Base-by-base conservation (phyloP, 2,888 invertebrate species). In the Cheilosia urbana region DNA sequence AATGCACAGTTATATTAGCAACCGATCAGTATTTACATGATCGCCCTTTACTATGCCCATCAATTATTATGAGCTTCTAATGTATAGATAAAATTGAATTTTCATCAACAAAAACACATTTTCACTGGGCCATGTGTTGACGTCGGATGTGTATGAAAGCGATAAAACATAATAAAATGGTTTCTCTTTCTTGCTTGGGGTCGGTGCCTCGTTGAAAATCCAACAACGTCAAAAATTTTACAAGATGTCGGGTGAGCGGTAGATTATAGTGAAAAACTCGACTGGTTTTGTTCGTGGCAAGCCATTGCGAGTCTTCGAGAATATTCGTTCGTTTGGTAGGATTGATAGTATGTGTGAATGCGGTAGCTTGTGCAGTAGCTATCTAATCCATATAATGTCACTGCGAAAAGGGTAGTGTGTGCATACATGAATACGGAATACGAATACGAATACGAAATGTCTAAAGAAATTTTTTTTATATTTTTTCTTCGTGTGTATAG, bases 261-360 rank as follows among this genome's bases (percentile, higher is more conserved):
- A 37, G 40, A 30, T 30, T 15, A 15, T 27, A 55, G 34, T 27
- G 47, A 13, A 17, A 58, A 58, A 45, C 9, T 13, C 3, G 57
- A 75, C 75, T 47, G 63, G 73, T 75, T 75, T 40, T 17, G 73
- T 75, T 75, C 37, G 63, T 57, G 47, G 19, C 47, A 47, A 19
- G 17, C 17, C 11, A 5, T 11, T 9, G 17, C 34, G 19, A 17
- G 47, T 11, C 34, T 49, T 71, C 58, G 49, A 11, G 24, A 51
- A 40, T 40, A 7, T 62, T 53, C 51, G 24, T 17, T 24, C 21
- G 40, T 13, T 58, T 58, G 37, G n/a, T 13, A 1, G 58, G 21
- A 40, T 9, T 19, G n/a, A 40, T 21, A 21, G 11, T 5, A 17
- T 2, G 40, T 7, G 34, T 24, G 15, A 7, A 21, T 15, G 15